Base-by-base conservation (phyloP, 1,140 invertebrate species). In the Tenebrio molitor region DNA sequence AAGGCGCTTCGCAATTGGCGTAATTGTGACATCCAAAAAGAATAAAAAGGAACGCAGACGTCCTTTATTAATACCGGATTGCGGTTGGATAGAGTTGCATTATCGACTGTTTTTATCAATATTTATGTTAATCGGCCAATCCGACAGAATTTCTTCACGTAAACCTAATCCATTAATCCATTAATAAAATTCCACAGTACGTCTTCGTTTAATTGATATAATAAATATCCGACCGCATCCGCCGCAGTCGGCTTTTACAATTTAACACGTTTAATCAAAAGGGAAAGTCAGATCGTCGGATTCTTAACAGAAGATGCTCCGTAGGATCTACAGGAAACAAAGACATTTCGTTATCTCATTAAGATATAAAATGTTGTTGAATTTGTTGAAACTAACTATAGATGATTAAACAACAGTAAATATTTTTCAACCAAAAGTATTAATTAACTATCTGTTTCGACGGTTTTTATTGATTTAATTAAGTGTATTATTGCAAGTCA, bases 271-370 rank as follows among this genome's bases (percentile, higher is more conserved):
- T 46, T 46, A 19, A 17, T 21, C 7, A 50, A 50, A 50, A 50
- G 17, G 44, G 17, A 50, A 50, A 50, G 44, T 21, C 15, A 16
- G 17, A 16, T 33, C 2, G 42, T 16, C 8, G 19, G 6, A 50
- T 50, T 50, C 44, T 50, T 50, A 8, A 50, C 19, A 2, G 44
- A 21, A 50, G 44, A 50, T 21, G 44, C 12, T 33, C 10, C n/a
- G n/a, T n/a, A n/a, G n/a, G n/a, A n/a, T n/a, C n/a, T n/a, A n/a
- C n/a, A n/a, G n/a, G n/a, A n/a, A n/a, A n/a, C n/a, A n/a, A n/a
- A n/a, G n/a, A n/a, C n/a, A n/a, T n/a, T n/a, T n/a, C n/a, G n/a
- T n/a, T n/a, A n/a, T n/a, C n/a, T n/a, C n/a, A n/a, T n/a, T n/a
- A n/a, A n/a, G n/a, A n/a, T n/a, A n/a, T n/a, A n/a, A n/a, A n/a